Percentiles rank a stretch among this genome's conserved stretches.
Evolutionary conservation across 2,113 vertebrate genomes (phyloP).

Genomic region (Sprattus sprattus): DNA sequence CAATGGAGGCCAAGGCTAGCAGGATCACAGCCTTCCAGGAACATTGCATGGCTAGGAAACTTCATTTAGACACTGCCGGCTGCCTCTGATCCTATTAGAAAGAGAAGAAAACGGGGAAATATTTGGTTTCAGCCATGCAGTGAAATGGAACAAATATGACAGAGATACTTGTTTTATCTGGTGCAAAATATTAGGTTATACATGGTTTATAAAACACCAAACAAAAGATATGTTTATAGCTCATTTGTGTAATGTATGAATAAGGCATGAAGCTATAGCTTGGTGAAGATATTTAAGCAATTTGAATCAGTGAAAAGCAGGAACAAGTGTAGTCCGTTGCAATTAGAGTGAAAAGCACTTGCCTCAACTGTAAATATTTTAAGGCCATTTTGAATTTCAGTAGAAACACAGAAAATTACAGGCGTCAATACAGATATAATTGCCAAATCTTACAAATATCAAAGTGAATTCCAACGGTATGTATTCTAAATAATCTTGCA

Average conservation of each 20-base stretch:
- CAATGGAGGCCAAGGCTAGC: slow-evolving; percentile 94
- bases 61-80: slow-evolving; percentile 79
- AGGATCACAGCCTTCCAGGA: slow-evolving; percentile 99
- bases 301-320: neutral
- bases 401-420: neutral
- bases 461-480: neutral
- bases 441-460: neutral
- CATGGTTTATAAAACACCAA: neutral
- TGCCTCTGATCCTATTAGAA: slow-evolving; percentile 69
- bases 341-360: neutral
- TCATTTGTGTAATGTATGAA: neutral
- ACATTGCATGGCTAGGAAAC: slow-evolving; percentile 97
- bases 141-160: slow-evolving; percentile 29
- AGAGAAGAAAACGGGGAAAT: slow-evolving; percentile 53
- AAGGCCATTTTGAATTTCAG: neutral
- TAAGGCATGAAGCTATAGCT: neutral
- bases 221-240: neutral
- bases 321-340: too few relatives aligned
- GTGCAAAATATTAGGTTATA: neutral
- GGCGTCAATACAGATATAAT: neutral
- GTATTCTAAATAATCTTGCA: too few relatives aligned
- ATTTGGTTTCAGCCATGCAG: slow-evolving; percentile 38
- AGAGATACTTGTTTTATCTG: slow-evolving; percentile 24
- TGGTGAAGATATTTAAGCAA: too few relatives aligned
- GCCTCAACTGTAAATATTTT: neutral